These are phyloP conservation scores for Mormyrus hasselquistii DNA, from an alignment of 2,797 vertebrate species.

Conservation along the genomic window DNA sequence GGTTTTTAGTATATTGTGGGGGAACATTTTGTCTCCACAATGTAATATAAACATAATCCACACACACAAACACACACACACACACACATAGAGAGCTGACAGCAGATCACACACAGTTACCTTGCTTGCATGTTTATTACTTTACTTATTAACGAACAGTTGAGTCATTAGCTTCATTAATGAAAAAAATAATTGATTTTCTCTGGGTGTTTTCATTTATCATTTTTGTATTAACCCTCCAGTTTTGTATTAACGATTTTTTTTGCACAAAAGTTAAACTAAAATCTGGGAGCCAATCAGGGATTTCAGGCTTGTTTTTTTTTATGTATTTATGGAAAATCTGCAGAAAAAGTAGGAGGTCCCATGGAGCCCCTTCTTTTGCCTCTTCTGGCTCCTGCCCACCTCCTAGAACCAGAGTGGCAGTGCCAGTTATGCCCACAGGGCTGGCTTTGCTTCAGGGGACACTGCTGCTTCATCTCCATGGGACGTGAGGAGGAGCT, in stretches of 20 bases:
- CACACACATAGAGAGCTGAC: background rate
- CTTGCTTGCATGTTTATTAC: background rate
- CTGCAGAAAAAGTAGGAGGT: background rate
- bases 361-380: background rate
- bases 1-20: background rate
- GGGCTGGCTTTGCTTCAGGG: slow-evolving; percentile 20
- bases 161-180: background rate
- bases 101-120: background rate
- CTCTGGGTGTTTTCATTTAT: background rate
- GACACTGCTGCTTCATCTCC: slow-evolving; percentile 32
- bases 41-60: background rate
- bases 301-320: background rate
- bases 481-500: slow-evolving; percentile 18
- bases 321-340: background rate
- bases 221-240: background rate
- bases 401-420: background rate
- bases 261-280: background rate
- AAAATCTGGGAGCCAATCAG: background rate
- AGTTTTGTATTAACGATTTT: background rate
- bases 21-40: background rate
- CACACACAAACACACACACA: background rate
- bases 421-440: slow-evolving; percentile 29
- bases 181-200: background rate
- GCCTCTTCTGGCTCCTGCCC: background rate
- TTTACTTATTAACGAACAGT: background rate